Evolutionary conservation across 2,888 invertebrate genomes (phyloP), one percentile per base, ranked within the genome.

Genomic region (Drosophila gaucha): DNA sequence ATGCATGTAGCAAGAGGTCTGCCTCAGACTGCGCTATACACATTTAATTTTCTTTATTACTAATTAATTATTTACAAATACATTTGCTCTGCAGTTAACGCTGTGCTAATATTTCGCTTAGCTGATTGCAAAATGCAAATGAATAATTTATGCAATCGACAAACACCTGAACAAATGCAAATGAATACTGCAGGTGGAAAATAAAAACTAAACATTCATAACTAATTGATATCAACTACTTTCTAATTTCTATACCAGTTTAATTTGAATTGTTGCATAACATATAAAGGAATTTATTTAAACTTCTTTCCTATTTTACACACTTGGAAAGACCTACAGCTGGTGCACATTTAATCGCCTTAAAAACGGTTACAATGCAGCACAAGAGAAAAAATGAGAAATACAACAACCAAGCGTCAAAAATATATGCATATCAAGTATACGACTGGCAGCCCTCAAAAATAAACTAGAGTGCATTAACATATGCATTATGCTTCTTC

Each of bases 91-190:
- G 39, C 24, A 43, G 54, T 54, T 58, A 44, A 31, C 33, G 14
- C 39, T 55, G 20, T 54, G 49, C 39, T 63, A 73, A 84, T 59
- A 71, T 74, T 74, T 64, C 24, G 38, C 51, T 69, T 57, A 50
- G 46, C 51, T 64, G 69, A 66, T 76, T 74, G 49, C 54, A 36
- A 33, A 58, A 50, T 55, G 43, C 14, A 43, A 18, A 9, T 75
- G 47, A 49, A 69, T 66, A 67, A 68, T 54, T 62, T 31, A 73
- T 79, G 47, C 43, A 57, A 56, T 14, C 16, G 6, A 39, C 54
- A 14, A 16, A 20, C 28, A 24, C 26, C 18, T 38, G 22, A 16
- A 22, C 9, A 31, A n/a, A 41, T 18, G 12, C 2, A 16, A 20
- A 36, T 26, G 14, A 24, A 10, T 36, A 9, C 3, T 2, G 8